Base-by-base conservation (phyloP, 2,797 vertebrate genomes). In the Enteromius radiatus region DNA sequence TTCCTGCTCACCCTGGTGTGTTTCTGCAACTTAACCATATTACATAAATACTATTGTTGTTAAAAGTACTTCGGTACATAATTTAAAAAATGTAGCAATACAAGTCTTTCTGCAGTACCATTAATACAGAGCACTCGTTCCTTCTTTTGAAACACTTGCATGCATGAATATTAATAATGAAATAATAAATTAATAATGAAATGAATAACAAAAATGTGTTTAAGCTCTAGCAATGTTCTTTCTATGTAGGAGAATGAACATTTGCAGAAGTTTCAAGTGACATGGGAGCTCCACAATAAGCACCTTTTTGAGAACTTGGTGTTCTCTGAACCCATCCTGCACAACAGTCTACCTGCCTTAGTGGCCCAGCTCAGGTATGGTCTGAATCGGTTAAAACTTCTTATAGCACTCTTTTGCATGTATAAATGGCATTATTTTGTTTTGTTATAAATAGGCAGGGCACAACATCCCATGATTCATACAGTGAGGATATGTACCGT, bases 301-400 rank as follows among this genome's bases (percentile, higher is more conserved):
- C 98, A 99, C 94, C 96, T 99, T 89, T 99, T 99, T 93, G 97
- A 99, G 94, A 98, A 96, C 88, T 92, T 98, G 90, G 97, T 99
- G 43, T 99, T 98, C 93, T 98, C 97, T 47, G 98, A 99, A 91
- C 96, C 97, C 2, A 96, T 98, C 86, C 92, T 99, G 86, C 97
- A 98, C 94, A 97, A 95, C 92, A 97, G 94, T 92, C 94, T 99
- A 92, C 97, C 98, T 52, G 93, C 96, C 0, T 90, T 99, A 88
- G 95, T 98, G 90, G 95, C 97, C 85, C 97, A 98, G 91, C 94
- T 99, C 88, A 97, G 95, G 98, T 99, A 96, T 89, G 91, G 15
- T 38, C 49, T 59, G n/a, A 69, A 14, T 21, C 26, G 8, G 17
- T 77, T 85, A 76, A 14, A 80, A 21, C 1, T 3, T 31, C 4